A percentile compares a stretch with the other conserved stretches of the same genome.
phyloP scores from a whole-genome alignment of 1,140 invertebrate species.

The Acromyrmex heyeri region DNA sequence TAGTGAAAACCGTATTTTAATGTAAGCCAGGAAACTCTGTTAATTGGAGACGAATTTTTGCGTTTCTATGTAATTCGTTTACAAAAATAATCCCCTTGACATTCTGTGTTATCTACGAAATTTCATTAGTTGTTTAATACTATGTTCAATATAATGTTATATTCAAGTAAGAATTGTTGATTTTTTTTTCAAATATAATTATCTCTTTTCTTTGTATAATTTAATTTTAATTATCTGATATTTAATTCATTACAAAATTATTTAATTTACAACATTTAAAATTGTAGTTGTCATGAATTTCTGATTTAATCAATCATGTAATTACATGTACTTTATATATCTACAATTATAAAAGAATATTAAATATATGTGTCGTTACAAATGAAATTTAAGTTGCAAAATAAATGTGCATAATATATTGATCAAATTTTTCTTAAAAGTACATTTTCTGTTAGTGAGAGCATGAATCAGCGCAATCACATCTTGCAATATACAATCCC shows the following conservation, averaged over 20 bases:
- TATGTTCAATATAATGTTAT: background rate
- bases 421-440: conserved; percentile 6
- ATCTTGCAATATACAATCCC: conserved; percentile 1
- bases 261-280: background rate
- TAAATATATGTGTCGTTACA: background rate
- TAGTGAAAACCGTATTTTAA: conserved; percentile 28
- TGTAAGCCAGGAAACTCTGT: background rate
- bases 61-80: background rate
- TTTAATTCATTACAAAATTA: conserved; percentile 27
- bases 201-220: background rate
- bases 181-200: conserved; percentile 9
- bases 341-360: background rate
- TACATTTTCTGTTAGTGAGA: background rate
- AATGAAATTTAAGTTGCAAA: conserved; percentile 5
- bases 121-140: background rate
- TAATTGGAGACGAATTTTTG: conserved; percentile 22
- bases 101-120: background rate
- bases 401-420: background rate
- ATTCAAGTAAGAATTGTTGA: background rate
- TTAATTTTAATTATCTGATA: background rate
- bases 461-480: background rate
- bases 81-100: background rate
- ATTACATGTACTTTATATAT: background rate
- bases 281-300: background rate
- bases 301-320: background rate